Conservation (phyloP, 2,888 invertebrate genomes). For the Glyphotaelius pellucidus region DNA sequence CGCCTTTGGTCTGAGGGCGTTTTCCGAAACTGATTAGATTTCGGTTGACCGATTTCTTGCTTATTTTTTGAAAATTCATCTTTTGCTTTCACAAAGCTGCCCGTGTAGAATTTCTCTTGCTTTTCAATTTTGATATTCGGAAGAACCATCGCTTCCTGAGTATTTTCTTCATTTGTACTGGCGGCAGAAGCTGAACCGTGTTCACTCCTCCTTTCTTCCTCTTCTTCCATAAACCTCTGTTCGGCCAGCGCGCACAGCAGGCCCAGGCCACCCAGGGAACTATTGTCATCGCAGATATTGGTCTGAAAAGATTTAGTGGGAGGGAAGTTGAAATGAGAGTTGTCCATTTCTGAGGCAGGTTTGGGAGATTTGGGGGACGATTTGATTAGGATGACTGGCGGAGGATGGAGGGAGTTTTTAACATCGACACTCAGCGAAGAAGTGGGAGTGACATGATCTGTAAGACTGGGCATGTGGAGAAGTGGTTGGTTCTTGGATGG, state of each 20-base stretch:
- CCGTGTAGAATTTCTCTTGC: constrained; percentile 53
- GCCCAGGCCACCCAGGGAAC: constrained; percentile 82
- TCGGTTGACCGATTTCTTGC: constrained; percentile 37
- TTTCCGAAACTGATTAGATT: constrained; percentile 35
- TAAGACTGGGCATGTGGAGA: constrained; percentile 69
- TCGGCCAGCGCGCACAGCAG: constrained; percentile 90
- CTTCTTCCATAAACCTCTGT: constrained; percentile 87
- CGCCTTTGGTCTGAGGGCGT: constrained; percentile 14
- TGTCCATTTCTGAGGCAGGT: constrained; percentile 71
- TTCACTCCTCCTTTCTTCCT: constrained; percentile 70
- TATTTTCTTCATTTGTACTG: constrained; percentile 54
- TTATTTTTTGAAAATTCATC: constrained; percentile 55
- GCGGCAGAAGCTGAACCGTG: constrained; percentile 52
- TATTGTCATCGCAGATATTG: constrained; percentile 70
- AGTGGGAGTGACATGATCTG: constrained; percentile 53
- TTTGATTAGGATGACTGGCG: constrained; percentile 74
- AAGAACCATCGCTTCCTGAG: constrained; percentile 56
- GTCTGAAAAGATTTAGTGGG: constrained; percentile 66
- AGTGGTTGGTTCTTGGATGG: constrained; percentile 70
- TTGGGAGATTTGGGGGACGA: constrained; percentile 74
- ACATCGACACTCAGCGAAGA: constrained; percentile 70
- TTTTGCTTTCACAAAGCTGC: constrained; percentile 72
- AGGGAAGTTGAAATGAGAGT: constrained; percentile 72
- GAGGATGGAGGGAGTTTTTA: constrained; percentile 72
- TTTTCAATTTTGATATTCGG: constrained; percentile 65